Base-by-base conservation (phyloP, 2,888 invertebrate species). In the Quadroppia sp. region DNA sequence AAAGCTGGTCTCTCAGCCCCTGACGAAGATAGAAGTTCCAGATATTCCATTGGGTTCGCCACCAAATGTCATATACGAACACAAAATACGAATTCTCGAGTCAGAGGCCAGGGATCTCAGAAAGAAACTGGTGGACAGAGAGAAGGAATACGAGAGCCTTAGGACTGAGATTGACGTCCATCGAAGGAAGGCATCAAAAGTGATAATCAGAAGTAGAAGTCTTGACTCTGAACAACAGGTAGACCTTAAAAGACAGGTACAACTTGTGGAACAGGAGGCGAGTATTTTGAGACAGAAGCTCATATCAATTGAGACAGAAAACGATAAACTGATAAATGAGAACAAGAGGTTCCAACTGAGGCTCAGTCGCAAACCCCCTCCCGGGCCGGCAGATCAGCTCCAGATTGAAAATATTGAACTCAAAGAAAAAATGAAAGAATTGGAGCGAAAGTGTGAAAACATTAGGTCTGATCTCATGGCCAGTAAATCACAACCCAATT, bases 241-340 rank as follows among this genome's bases (percentile, higher is more conserved):
- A 13, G 90, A 91, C 81, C 81, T 89, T 64, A 89, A 88, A 81
- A 84, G 89, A 73, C 90, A 91, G 81, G 83, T 91, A 61, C 89
- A 89, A 83, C 85, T 89, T 0, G 87, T 90, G 72, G 90, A 91
- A 81, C 89, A 90, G 82, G 91, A 91, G 83, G 88, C 89, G 2
- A 85, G 85, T 72, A 86, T 89, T 71, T 83, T 90, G 71, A 84
- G 89, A 77, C 84, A 86, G 36, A 90, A 89, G 53, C 42, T 81
- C 61, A 77, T 77, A 7, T 79, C 79, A 23, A 71, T 91, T 30
- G 90, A 91, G 83, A 83, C 83, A 45, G 91, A 92, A 80, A 90
- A 90, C 80, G 91, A 91, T 77, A 89, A 88, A 82, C 81, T 92
- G 71, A 84, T 85, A 75, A 85, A 87, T 67, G 91, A 91, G 82